These are phyloP conservation scores for Caenorhabditis briggsae DNA, from an alignment of 1,140 invertebrate genomes.

Conservation along the genomic window DNA sequence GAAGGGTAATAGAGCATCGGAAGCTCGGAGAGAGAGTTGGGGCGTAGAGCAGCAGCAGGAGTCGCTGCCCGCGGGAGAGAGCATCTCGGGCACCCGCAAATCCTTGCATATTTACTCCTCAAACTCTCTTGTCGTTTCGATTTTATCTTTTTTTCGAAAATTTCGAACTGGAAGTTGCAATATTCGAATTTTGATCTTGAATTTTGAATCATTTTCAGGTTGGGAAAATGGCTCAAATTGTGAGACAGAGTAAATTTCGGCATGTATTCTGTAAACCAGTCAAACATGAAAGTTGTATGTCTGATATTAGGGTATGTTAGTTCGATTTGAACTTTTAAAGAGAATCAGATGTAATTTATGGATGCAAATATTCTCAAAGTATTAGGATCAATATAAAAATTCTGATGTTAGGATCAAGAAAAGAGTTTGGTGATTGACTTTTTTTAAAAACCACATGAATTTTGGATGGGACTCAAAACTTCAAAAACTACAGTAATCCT, in stretches of 20 bases:
- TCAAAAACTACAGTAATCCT: too few species aligned
- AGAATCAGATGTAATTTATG: background rate
- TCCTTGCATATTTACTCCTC: slow-evolving; percentile 49
- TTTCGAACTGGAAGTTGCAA: slow-evolving; percentile 1
- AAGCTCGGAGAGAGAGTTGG: background rate
- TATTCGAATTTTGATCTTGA: background rate
- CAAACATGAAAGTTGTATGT: slow-evolving; percentile 98
- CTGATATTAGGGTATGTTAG: slow-evolving; percentile 86
- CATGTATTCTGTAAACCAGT: slow-evolving; percentile 96
- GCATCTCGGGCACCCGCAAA: slow-evolving; percentile 45
- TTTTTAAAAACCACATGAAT: too few species aligned
- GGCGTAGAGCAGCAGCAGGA: background rate
- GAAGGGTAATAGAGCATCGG: background rate
- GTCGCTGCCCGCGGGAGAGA: slow-evolving; percentile 11
- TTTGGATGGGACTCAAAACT: too few species aligned
- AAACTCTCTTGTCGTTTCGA: slow-evolving; percentile 10
- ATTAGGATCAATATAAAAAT: too few species aligned
- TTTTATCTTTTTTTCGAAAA: slow-evolving; percentile 32
- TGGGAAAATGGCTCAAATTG: slow-evolving; percentile 77
- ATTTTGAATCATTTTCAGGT: background rate
- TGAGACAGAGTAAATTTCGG: slow-evolving; percentile 95
- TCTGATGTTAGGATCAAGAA: too few species aligned
- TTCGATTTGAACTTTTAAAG: background rate
- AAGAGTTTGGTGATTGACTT: too few species aligned
- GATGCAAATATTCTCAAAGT: background rate